These are phyloP conservation scores for Pogonognathellus flavescens DNA, from an alignment of 1,140 invertebrate genomes.

Conservation along the genomic window DNA sequence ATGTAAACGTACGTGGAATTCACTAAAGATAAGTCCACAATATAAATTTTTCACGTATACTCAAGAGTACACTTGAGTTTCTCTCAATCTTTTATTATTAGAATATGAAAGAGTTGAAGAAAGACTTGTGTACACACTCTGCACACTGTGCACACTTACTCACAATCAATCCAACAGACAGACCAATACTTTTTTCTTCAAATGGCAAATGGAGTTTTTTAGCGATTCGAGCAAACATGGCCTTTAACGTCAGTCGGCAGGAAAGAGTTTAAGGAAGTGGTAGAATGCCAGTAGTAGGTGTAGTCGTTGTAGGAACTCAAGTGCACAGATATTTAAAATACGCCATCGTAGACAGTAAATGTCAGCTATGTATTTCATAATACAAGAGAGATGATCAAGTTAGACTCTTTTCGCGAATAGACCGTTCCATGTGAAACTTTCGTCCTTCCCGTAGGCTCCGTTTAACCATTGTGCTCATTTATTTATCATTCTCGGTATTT, in stretches of 20 bases:
- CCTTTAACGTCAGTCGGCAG: conserved; percentile 4
- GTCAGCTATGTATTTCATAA: conserved; percentile 25
- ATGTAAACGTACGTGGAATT: conserved; percentile 10
- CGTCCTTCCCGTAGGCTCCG: neutral
- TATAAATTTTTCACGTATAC: conserved; percentile 16
- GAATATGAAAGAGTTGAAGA: conserved; percentile 25
- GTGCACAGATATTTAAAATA: neutral
- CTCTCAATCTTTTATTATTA: conserved; percentile 23
- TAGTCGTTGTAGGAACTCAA: neutral
- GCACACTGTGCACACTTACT: neutral
- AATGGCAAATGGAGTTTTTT: neutral
- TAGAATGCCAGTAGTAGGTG: neutral
- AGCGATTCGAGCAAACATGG: neutral
- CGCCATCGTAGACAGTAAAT: neutral
- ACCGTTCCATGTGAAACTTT: neutral
- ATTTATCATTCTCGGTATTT: neutral
- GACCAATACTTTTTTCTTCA: neutral
- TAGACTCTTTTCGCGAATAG: neutral
- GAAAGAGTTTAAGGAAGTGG: conserved; percentile 1
- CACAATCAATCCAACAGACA: neutral
- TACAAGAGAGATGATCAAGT: neutral
- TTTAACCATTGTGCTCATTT: conserved; percentile 2
- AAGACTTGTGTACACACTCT: too few species aligned
- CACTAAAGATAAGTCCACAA: conserved; percentile 1
- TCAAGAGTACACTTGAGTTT: conserved; percentile 26